These are phyloP conservation scores for Aphelenchoides avenae DNA, from an alignment of 1,140 invertebrate genomes.

Conservation along the genomic window DNA sequence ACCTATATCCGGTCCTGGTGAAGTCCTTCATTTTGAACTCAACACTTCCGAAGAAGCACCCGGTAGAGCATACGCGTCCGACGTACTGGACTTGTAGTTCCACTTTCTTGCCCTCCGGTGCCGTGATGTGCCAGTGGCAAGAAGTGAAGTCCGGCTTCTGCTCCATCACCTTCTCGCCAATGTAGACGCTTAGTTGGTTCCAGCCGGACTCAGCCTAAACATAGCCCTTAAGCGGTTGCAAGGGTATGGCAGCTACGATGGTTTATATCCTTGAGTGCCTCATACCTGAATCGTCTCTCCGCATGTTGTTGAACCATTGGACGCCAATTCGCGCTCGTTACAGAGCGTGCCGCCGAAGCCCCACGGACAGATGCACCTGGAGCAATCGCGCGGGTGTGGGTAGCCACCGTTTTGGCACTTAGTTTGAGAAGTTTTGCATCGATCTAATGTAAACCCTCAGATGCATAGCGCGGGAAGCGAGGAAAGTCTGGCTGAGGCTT, in stretches of 20 bases:
- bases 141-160: neutral
- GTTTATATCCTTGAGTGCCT: no score
- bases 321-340: neutral
- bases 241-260: no score
- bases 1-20: constrained; percentile 3
- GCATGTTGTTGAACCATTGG: constrained; percentile 1
- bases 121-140: constrained; percentile 10
- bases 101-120: constrained; percentile 4
- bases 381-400: constrained; percentile 18
- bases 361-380: constrained; percentile 25
- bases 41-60: constrained; percentile 12
- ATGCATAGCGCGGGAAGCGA: no score
- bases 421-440: constrained; percentile 1
- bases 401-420: constrained; percentile 28
- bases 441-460: constrained; percentile 7
- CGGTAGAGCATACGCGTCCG: constrained; percentile 1
- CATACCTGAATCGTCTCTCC: neutral
- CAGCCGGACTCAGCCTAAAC: neutral
- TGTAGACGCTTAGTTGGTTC: neutral
- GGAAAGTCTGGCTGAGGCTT: no score
- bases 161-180: neutral
- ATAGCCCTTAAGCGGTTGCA: no score
- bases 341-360: constrained; percentile 12
- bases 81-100: constrained; percentile 5
- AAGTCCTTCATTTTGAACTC: constrained; percentile 14